A percentile compares a stretch with the other conserved stretches of the same genome.
phyloP scores from a whole-genome alignment of 2,797 vertebrate species.

The Sphenodon punctatus region DNA sequence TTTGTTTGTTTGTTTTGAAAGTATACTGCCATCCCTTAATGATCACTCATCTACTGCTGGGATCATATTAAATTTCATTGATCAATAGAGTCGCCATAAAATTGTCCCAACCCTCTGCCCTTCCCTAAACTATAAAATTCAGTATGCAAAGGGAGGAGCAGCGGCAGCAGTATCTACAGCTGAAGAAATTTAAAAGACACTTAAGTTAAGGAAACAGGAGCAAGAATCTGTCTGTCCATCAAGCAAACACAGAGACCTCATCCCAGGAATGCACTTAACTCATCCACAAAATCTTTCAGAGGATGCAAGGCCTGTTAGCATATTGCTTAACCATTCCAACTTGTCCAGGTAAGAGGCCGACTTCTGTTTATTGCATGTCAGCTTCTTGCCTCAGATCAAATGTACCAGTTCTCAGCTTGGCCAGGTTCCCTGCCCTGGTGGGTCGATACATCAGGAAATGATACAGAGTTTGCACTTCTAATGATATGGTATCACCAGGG shows the following conservation, averaged over 20 bases:
- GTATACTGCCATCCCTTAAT: slow-evolving; percentile 63
- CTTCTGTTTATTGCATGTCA: accelerated
- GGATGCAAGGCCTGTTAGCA: accelerated
- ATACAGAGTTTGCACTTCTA: not conserved
- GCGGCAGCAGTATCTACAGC: not conserved
- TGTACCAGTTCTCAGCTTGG: accelerated
- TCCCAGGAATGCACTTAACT: not conserved
- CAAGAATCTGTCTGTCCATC: not conserved
- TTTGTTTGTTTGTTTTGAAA: too few species aligned
- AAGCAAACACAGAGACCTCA: not conserved
- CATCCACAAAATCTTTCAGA: not conserved
- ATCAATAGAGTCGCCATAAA: slow-evolving; percentile 72
- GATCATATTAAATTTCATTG: slow-evolving; percentile 73
- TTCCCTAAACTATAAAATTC: slow-evolving; percentile 72
- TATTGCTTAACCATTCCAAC: accelerated
- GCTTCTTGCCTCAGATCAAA: accelerated
- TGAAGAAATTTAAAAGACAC: not conserved
- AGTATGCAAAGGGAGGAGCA: slow-evolving; percentile 48
- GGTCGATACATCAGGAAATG: accelerated
- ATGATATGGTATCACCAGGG: not conserved
- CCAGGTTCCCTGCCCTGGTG: not conserved
- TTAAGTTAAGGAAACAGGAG: not conserved
- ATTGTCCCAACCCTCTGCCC: slow-evolving; percentile 67
- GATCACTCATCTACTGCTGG: slow-evolving; percentile 66
- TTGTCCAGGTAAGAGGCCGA: not conserved